phyloP scores from a whole-genome alignment of 2,113 vertebrate genomes.

The Hucho hucho region DNA sequence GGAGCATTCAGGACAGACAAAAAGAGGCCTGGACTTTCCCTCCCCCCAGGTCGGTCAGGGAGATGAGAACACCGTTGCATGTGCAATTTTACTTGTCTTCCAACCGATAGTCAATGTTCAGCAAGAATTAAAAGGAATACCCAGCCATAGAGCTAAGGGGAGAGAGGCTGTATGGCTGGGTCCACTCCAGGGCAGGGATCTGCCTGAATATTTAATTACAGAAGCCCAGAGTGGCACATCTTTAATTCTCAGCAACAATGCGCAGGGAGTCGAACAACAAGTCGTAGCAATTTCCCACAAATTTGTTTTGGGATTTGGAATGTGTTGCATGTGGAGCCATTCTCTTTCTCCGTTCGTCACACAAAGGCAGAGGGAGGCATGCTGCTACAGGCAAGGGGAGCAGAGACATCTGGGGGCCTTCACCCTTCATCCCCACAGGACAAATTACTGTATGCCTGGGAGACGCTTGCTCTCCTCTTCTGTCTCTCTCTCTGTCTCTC shows the following conservation, averaged over 20 bases:
- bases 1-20: slow-evolving; percentile 7
- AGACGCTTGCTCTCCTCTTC: neutral
- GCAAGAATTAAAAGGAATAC: neutral
- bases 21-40: slow-evolving; percentile 20
- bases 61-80: slow-evolving; percentile 47
- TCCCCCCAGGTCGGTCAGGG: slow-evolving; percentile 24
- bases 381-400: slow-evolving; percentile 75
- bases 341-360: slow-evolving; percentile 63
- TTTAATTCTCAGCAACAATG: slow-evolving; percentile 54
- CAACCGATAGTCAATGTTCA: slow-evolving; percentile 48
- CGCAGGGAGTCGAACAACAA: slow-evolving; percentile 72
- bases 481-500: neutral
- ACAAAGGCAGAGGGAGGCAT: slow-evolving; percentile 76
- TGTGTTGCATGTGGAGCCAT: slow-evolving; percentile 74
- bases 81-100: slow-evolving; percentile 48
- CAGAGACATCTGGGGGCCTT: slow-evolving; percentile 52
- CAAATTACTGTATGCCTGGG: neutral
- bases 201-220: slow-evolving; percentile 66
- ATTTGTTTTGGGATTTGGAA: slow-evolving; percentile 79
- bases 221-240: slow-evolving; percentile 50
- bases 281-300: slow-evolving; percentile 75
- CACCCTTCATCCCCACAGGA: slow-evolving; percentile 23
- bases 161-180: slow-evolving; percentile 1
- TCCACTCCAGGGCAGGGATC: slow-evolving; percentile 14
- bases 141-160: neutral